phyloP scores from a whole-genome alignment of 2,888 invertebrate genomes.

The Thera britannica region DNA sequence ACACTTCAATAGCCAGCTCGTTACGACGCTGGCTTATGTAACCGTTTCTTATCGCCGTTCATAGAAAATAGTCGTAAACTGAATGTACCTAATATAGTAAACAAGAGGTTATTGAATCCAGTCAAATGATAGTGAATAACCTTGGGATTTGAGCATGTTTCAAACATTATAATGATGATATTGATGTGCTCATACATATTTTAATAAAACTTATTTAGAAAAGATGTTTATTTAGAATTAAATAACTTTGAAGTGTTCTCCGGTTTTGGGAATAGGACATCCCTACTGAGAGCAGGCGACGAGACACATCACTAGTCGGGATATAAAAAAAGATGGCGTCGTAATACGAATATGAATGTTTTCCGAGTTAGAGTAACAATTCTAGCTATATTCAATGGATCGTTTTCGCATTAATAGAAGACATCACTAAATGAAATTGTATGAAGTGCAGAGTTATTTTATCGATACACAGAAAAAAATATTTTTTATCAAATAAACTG shows the following conservation, averaged over 20 bases:
- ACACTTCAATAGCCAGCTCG: constrained; percentile 12
- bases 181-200: constrained; percentile 1
- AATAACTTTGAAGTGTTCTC: not conserved
- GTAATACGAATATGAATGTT: no score
- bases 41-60: constrained; percentile 31
- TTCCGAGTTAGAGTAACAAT: no score
- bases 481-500: constrained; percentile 26
- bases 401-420: no score
- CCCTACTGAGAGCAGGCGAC: no score
- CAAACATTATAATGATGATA: constrained; percentile 3
- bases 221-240: not conserved
- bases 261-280: no score
- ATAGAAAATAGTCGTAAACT: constrained; percentile 38
- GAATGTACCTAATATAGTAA: constrained; percentile 32
- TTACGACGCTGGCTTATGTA: constrained; percentile 32
- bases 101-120: constrained; percentile 41
- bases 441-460: no score
- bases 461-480: no score
- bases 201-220: not conserved
- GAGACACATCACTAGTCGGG: no score
- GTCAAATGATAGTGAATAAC: constrained; percentile 37
- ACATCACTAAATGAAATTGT: not conserved
- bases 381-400: no score
- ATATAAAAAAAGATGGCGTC: no score
- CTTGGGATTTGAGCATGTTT: constrained; percentile 27